phyloP scores from a whole-genome alignment of 2,113 vertebrate species.

The Chaetodon trifascialis region DNA sequence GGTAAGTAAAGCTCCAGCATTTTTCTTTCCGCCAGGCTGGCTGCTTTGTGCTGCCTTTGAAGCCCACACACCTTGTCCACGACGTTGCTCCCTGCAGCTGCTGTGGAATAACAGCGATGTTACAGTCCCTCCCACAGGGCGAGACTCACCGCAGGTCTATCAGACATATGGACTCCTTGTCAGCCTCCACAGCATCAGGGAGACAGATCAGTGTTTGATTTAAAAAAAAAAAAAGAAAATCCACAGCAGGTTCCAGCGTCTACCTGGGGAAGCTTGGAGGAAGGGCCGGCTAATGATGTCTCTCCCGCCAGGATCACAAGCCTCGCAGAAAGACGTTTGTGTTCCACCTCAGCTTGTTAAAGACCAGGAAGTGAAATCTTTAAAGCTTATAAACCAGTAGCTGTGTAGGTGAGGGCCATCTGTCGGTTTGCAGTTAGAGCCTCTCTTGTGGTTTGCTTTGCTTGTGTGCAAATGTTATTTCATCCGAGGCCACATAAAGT shows the following conservation, averaged over 20 bases:
- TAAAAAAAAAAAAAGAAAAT: constrained; percentile 28
- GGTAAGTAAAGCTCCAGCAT: constrained; percentile 7
- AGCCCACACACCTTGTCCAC: constrained; percentile 77
- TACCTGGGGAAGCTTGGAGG: constrained; percentile 53
- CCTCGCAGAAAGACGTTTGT: constrained; percentile 11
- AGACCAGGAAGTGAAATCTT: constrained; percentile 36
- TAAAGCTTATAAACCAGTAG: constrained; percentile 17
- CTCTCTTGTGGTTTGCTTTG: constrained; percentile 14
- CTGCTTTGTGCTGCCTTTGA: constrained; percentile 57
- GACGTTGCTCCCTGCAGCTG: constrained; percentile 52
- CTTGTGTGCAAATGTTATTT: constrained; percentile 24
- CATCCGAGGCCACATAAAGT: constrained; percentile 8
- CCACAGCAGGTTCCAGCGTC: constrained; percentile 39
- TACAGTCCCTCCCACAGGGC: constrained; percentile 68
- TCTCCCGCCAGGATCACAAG: constrained; percentile 66
- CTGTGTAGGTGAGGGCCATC: background rate
- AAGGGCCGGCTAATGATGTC: constrained; percentile 62
- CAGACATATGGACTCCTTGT: constrained; percentile 65
- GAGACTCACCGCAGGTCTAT: constrained; percentile 63
- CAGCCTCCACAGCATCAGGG: constrained; percentile 53
- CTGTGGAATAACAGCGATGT: constrained; percentile 56
- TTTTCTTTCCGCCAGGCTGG: constrained; percentile 29
- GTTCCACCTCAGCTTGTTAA: constrained; percentile 48
- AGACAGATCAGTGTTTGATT: constrained; percentile 73
- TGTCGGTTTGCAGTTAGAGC: constrained; percentile 36